Evolutionary conservation across 2,888 invertebrate species (phyloP).

Genomic region (Phania funesta): DNA sequence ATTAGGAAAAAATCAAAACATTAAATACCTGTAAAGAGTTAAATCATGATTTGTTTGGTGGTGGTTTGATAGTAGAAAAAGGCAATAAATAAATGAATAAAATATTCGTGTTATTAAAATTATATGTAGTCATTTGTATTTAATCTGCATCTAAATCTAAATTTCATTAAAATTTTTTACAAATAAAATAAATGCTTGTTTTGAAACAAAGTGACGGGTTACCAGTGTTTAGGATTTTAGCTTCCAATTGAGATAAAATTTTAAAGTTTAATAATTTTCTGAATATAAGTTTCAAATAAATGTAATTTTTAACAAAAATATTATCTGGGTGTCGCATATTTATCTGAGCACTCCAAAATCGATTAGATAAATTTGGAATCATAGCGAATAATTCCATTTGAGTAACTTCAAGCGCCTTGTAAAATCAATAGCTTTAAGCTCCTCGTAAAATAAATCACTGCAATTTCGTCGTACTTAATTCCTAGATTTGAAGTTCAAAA

Average conservation of each 20-base stretch:
- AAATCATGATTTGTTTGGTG: slow-evolving; percentile 54
- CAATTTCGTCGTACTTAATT: no score
- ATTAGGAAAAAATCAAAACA: slow-evolving; percentile 14
- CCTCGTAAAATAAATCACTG: no score
- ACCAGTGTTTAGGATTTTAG: neutral
- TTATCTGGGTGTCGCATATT: no score
- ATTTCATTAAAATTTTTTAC: slow-evolving; percentile 14
- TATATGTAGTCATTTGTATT: slow-evolving; percentile 18
- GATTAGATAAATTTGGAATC: no score
- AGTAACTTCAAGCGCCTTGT: no score
- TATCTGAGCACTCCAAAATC: no score
- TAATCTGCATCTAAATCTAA: slow-evolving; percentile 31
- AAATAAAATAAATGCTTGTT: neutral
- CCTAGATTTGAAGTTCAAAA: no score
- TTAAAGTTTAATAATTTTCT: no score
- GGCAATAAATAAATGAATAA: neutral
- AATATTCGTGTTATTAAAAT: slow-evolving; percentile 41
- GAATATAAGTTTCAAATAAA: no score
- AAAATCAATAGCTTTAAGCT: no score
- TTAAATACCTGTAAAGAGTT: slow-evolving; percentile 47
- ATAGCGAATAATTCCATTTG: no score
- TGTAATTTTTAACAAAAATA: no score
- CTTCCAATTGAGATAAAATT: neutral
- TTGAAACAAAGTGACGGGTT: neutral
- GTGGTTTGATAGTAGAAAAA: neutral